phyloP scores from a whole-genome alignment of 2,113 vertebrate genomes.

The Brachypodius melanocephalos region DNA sequence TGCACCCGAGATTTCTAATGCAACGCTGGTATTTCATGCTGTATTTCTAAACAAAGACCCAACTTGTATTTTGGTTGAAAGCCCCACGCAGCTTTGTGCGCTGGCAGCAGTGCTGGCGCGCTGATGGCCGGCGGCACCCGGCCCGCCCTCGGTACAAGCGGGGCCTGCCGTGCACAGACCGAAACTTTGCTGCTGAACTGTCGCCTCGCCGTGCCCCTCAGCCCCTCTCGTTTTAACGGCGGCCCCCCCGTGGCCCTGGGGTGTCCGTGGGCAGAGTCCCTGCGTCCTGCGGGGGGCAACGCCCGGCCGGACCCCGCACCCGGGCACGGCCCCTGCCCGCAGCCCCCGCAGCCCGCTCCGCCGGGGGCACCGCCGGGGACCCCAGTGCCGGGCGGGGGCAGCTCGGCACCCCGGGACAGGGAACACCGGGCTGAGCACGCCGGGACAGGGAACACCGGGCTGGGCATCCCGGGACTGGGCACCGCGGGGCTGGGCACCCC shows the following conservation, averaged over 20 bases:
- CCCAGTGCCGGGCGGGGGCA: background rate
- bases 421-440: background rate
- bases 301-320: background rate
- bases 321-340: background rate
- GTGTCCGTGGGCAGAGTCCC: background rate
- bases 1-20: background rate
- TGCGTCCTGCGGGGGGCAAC: background rate
- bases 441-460: background rate
- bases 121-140: fast-evolving
- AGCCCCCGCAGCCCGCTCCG: too few species aligned
- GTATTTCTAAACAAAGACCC: background rate
- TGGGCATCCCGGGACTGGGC: too few species aligned
- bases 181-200: fast-evolving
- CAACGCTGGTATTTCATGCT: fast-evolving
- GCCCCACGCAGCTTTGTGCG: background rate
- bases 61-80: fast-evolving
- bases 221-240: fast-evolving
- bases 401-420: background rate
- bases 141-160: fast-evolving
- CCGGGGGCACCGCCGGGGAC: background rate
- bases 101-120: fast-evolving
- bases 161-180: fast-evolving
- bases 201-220: fast-evolving
- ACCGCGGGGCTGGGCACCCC: background rate
- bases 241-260: background rate